These are phyloP conservation scores for Meiosimyza decipiens DNA, from an alignment of 2,888 invertebrate species.

Conservation along the genomic window DNA sequence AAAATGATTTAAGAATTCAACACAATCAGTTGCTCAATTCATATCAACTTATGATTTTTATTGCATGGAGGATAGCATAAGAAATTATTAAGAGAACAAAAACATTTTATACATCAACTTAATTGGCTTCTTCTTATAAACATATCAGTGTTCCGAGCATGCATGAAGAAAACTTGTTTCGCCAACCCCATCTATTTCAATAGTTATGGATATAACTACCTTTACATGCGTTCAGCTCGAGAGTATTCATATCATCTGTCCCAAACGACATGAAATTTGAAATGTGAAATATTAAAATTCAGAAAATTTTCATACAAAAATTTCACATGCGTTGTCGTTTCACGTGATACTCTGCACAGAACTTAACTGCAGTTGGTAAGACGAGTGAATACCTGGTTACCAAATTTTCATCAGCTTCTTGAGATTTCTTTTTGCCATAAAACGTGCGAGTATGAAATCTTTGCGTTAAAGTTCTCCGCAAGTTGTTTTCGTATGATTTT, in stretches of 20 bases:
- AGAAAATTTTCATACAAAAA: constrained; percentile 14
- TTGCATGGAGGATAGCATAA: no score
- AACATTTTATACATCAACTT: no score
- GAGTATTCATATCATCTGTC: background rate
- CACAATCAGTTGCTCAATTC: no score
- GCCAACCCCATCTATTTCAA: no score
- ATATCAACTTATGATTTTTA: no score
- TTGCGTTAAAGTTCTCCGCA: constrained; percentile 12
- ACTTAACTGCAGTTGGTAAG: background rate
- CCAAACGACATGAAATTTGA: background rate
- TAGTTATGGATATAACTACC: no score
- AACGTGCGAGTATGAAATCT: constrained; percentile 26
- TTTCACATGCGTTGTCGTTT: constrained; percentile 23
- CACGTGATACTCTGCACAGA: background rate
- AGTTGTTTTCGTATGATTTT: constrained; percentile 30
- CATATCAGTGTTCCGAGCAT: no score
- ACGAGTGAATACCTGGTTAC: background rate
- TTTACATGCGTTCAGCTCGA: background rate
- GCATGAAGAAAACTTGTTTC: no score
- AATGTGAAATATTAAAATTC: constrained; percentile 25
- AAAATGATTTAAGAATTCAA: no score
- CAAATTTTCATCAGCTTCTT: constrained; percentile 2
- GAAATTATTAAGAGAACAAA: no score
- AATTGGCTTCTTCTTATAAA: no score
- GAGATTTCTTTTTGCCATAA: background rate